A percentile compares a stretch with the other conserved stretches of the same genome.
phyloP scores from a whole-genome alignment of 2,888 invertebrate genomes.

The Pseudolycoriella hygida region DNA sequence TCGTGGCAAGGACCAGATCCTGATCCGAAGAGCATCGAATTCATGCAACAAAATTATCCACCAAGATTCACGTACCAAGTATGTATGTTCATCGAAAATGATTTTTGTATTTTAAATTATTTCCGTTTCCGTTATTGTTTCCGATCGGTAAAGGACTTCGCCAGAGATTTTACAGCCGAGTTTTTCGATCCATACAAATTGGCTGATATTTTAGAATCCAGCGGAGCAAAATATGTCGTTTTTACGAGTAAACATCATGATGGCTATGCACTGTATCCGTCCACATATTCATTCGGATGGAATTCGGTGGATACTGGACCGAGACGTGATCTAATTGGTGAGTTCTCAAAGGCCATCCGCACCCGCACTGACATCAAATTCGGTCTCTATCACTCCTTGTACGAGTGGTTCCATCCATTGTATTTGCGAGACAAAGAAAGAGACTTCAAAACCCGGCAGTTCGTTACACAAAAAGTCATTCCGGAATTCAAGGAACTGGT shows the following conservation, averaged over 20 bases:
- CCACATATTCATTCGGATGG: conserved; percentile 66
- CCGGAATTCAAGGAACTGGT: conserved; percentile 71
- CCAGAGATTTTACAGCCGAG: conserved; percentile 71
- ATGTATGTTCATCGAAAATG: no score
- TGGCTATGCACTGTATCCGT: conserved; percentile 73
- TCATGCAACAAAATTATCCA: conserved; percentile 68
- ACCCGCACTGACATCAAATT: conserved; percentile 44
- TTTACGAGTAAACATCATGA: conserved; percentile 81
- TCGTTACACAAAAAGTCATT: conserved; percentile 45
- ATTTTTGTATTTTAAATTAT: no score
- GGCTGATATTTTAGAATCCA: not conserved
- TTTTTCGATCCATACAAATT: conserved; percentile 21
- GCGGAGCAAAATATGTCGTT: conserved; percentile 36
- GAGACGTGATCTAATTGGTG: conserved; percentile 58
- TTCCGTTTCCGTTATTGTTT: no score
- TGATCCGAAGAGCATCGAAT: conserved; percentile 33
- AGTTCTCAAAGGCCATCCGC: conserved; percentile 50
- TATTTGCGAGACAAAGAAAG: conserved; percentile 50
- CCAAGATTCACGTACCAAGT: conserved; percentile 80
- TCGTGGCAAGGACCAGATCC: conserved; percentile 44
- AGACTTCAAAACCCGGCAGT: conserved; percentile 43
- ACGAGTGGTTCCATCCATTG: conserved; percentile 76
- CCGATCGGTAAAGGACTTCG: no score
- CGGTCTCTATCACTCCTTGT: conserved; percentile 71
- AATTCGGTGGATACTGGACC: conserved; percentile 66